These are phyloP conservation scores for Mormyrus proboscirostris DNA, from an alignment of 2,797 vertebrate species.

Conservation along the genomic window DNA sequence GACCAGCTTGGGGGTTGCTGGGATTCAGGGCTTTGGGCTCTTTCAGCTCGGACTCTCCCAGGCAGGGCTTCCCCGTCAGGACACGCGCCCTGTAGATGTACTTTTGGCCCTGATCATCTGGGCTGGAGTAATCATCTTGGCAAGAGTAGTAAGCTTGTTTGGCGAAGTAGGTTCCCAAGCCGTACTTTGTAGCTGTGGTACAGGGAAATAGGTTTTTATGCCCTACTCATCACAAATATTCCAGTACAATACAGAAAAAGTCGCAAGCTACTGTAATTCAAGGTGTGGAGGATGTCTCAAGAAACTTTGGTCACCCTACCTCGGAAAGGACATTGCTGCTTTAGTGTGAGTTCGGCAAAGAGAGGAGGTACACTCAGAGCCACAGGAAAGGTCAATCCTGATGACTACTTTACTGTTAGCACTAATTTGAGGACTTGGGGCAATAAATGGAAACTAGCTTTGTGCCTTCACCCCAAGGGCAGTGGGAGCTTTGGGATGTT, in stretches of 20 bases:
- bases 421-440: not conserved
- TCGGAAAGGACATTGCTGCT: not conserved
- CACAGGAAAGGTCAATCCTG: not conserved
- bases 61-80: constrained; percentile 43
- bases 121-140: constrained; percentile 36
- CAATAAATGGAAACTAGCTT: not conserved
- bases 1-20: constrained; percentile 29
- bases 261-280: not conserved
- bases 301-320: not conserved
- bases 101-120: constrained; percentile 37
- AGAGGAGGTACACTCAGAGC: not conserved
- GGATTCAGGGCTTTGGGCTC: constrained; percentile 41
- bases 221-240: not conserved
- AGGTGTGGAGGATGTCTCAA: not conserved
- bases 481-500: not conserved
- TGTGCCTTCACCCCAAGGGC: not conserved
- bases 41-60: constrained; percentile 26
- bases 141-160: constrained; percentile 47
- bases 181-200: constrained; percentile 36
- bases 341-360: not conserved
- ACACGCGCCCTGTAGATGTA: constrained; percentile 47
- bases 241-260: not conserved
- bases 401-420: not conserved
- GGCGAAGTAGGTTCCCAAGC: constrained; percentile 49
- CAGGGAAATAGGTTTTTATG: not conserved